phyloP scores from a whole-genome alignment of 2,797 vertebrate genomes.

The Neoniphon sammara region DNA sequence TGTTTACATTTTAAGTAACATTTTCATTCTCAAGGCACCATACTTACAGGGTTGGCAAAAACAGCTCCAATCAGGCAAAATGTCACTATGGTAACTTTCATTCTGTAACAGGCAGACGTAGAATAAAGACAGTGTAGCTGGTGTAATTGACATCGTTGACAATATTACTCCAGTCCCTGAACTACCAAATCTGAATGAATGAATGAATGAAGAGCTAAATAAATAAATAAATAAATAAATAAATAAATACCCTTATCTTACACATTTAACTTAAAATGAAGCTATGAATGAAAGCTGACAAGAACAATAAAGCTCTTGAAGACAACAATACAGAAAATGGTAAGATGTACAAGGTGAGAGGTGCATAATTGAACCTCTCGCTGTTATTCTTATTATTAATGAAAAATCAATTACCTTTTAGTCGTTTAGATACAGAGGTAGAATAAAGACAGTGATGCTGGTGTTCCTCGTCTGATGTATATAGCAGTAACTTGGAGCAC shows the following conservation, averaged over 20 bases:
- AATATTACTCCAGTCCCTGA: neutral
- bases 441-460: constrained; percentile 8
- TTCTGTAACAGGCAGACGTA: constrained; percentile 67
- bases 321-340: too few relatives aligned
- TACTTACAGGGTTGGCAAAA: constrained; percentile 82
- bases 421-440: constrained; percentile 25
- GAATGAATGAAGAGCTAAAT: too few relatives aligned
- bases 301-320: neutral
- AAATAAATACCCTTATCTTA: neutral
- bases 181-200: neutral
- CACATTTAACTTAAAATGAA: neutral
- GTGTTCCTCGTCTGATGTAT: constrained; percentile 27
- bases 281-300: neutral
- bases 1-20: neutral
- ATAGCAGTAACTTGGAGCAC: constrained; percentile 35
- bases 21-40: neutral
- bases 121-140: too few relatives aligned
- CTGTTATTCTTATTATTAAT: constrained; percentile 12
- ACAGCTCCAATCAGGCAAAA: constrained; percentile 77
- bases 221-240: too few relatives aligned
- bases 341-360: too few relatives aligned
- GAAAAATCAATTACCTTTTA: constrained; percentile 41
- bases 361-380: too few relatives aligned
- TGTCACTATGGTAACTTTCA: constrained; percentile 73
- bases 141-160: neutral